Evolutionary conservation across 2,888 invertebrate species (phyloP), one percentile per base, ranked within the genome.

Genomic region (Brachyopa scutellaris): DNA sequence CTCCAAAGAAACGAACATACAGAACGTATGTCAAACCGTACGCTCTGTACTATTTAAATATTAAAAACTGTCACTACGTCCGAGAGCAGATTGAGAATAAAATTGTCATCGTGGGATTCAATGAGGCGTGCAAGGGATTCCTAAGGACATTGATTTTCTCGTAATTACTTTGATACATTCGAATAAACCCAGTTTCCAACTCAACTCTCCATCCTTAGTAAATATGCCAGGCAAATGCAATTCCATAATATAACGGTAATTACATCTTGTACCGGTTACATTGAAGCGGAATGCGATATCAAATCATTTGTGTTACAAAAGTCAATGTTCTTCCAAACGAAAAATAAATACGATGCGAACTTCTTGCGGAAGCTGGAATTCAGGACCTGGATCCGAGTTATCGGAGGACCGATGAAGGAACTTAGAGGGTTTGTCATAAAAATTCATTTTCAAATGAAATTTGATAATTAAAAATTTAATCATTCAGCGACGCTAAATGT

Each of bases 131-230:
- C 38, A 86, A 86, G 4, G 87, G 88, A 0, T 86, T 88, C 11
- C 31, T 89, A 2, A 86, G 88, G 0, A 69, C 85, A 4, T 72
- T 88, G 70, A 66, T 88, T 2, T 89, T 87, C 26, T 82, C 82
- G 82, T 82, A 59, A 36, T 57, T 45, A 64, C 26, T 2, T 8
- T 5, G 2, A n/a, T 7, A n/a, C 17, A 19, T 17, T 40, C 15
- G 6, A 33, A 9, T 23, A 6, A 11, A 19, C n/a, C n/a, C n/a
- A n/a, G n/a, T 2, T 13, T 6, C n/a, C 6, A 8, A 0, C 4
- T n/a, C 15, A 23, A 17, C 9, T 6, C 42, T 36, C 7, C 13
- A 2, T 15, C 8, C 7, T 9, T 2, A 80, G 79, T 0, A 19
- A 17, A 0, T 21, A 9, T 0, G 13, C 59, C 3, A 53, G 17